Evolutionary conservation across 2,113 vertebrate species (phyloP), one percentile per base, ranked within the genome.

Genomic region (Grantiella picta): DNA sequence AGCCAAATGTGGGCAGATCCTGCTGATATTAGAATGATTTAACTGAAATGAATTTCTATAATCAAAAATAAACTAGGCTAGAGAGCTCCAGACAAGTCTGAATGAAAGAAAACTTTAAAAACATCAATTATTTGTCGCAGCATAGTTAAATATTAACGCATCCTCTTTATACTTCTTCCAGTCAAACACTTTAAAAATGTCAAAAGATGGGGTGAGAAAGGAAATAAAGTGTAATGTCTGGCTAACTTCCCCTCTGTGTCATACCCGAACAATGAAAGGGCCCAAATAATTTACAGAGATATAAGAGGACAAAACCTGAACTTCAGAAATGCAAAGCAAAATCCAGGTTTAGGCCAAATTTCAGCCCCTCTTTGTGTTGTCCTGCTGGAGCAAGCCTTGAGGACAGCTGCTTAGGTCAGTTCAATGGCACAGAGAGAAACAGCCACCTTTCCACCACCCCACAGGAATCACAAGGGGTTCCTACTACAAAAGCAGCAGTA

Each of bases 91-190:
- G 73, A 90, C 35, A 24, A 78, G 61, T 81, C 85, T 88, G 85
- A 96, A 95, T 65, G 70, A 95, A 97, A 94, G 18, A 90, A 64
- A 89, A 84, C n/a, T 96, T 97, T 92, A 87, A 96, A 97, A 94
- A 95, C 61, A 81, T 94, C 35, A 93, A 95, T 88, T 87, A 88
- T 91, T 95, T 96, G 54, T 96, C 96, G 73, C 92, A 96, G 86
- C 57, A 72, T 56, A 96, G 84, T 87, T 96, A 95, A 97, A 77
- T 83, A 95, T 89, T 92, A 97, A 97, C 76, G 86, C 36, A 90
- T 83, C 82, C 57, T 85, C 95, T 98, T 97, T 97, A 96, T 97
- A 97, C 73, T 90, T 90, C 65, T 95, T 97, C 97, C 96, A 97
- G 72, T 96, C 53, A 96, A 89, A 93, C 93, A 97, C 72, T 95